Conservation (phyloP, 2,888 invertebrate species). For the Xestia xanthographa region DNA sequence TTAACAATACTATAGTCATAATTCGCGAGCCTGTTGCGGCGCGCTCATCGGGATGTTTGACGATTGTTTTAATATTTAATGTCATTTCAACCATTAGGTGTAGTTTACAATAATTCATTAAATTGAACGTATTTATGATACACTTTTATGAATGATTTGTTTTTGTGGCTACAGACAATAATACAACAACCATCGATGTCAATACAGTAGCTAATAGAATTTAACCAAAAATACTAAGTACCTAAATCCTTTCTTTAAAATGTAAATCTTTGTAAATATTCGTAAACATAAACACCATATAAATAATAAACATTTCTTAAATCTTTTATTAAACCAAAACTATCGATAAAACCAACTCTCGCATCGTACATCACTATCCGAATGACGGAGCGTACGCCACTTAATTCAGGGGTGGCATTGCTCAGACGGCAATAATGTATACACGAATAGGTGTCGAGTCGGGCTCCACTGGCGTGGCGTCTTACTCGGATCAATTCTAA, state of each 20-base stretch:
- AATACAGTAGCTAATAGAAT: not conserved
- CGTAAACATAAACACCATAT: not conserved
- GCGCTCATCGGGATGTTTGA: constrained; percentile 77
- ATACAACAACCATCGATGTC: not conserved
- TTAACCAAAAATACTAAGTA: not conserved
- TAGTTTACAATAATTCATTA: constrained; percentile 43
- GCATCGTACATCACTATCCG: constrained; percentile 71
- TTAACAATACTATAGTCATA: constrained; percentile 85
- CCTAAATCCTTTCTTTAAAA: not conserved
- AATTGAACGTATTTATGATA: not conserved
- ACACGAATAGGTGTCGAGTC: constrained; percentile 80
- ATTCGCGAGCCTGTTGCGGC: constrained; percentile 82
- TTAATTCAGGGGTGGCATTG: constrained; percentile 82
- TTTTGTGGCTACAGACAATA: not conserved
- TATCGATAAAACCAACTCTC: constrained; percentile 63
- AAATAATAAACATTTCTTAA: not conserved
- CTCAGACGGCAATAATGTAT: constrained; percentile 83
- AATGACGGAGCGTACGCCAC: constrained; percentile 72
- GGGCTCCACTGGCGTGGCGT: constrained; percentile 72
- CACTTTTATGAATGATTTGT: not conserved
- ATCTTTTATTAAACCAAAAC: constrained; percentile 20
- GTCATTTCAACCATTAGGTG: constrained; percentile 65
- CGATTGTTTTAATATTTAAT: constrained; percentile 72
- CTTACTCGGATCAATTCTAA: constrained; percentile 84
- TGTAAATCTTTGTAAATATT: not conserved